Base-by-base conservation (phyloP, 2,797 vertebrate genomes). In the Odontamblyopus lacepedii region DNA sequence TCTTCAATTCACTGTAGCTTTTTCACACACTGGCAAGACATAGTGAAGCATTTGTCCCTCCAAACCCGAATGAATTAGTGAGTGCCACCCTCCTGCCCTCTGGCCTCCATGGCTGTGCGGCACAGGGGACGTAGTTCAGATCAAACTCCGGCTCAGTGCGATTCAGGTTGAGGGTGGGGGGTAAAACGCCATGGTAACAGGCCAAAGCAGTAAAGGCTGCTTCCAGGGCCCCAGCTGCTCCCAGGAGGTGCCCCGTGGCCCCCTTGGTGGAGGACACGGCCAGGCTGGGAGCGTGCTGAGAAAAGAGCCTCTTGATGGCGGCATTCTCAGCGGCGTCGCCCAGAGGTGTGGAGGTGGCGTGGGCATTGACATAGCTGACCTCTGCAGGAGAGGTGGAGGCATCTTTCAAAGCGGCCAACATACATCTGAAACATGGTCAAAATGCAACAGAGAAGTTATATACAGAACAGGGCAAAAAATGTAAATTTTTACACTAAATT, bases 51-150 rank as follows among this genome's bases (percentile, higher is more conserved):
- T 99, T 99, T 2, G 98, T 99, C 32, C 98, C 98, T 0, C 98
- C 98, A 70, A 99, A 99, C 30, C 98, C 98, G 82, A 99, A 99
- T 0, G 98, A 99, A 91, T 99, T 99, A 3, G 95, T 95, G 63
- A 99, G 94, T 2, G 94, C 97, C 53, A 99, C 78, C 51, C 93
- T 82, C 1, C 93, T 89, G 13, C 93, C 92, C 63, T 56, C 78
- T 15, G 83, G 74, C 78, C 71, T 91, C 98, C 98, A 99, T 3
- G 90, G 80, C 89, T 98, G 97, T 0, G 96, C 92, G 35, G 69
- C 82, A 76, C 95, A 87, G 0, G 98, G 95, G 35, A 98, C 94
- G 19, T 99, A 99, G 72, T 98, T 98, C 57, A 99, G 94, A 88
- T 96, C 91, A 82, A 99, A 99, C 72, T 95, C 95, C 0, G 95